phyloP scores from a whole-genome alignment of 2,888 invertebrate species.

The Tortrix viridana region DNA sequence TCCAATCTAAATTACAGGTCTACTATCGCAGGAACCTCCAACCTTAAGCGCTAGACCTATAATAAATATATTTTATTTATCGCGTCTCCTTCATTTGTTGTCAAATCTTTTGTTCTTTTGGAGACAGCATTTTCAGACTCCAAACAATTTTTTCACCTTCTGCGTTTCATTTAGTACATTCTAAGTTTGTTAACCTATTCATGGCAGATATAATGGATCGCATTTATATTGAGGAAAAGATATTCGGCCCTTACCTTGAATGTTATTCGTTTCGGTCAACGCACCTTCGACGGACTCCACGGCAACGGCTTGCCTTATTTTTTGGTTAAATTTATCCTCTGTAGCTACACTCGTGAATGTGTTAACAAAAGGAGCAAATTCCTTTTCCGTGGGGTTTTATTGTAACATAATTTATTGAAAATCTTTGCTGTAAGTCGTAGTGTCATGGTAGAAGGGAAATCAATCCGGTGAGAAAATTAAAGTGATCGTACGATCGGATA shows the following conservation, averaged over 20 bases:
- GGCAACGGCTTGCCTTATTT: slow-evolving; percentile 11
- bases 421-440: too few species aligned
- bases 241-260: slow-evolving; percentile 62
- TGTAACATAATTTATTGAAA: too few species aligned
- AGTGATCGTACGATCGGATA: slow-evolving; percentile 31
- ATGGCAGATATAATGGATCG: slow-evolving; percentile 37
- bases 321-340: slow-evolving; percentile 10
- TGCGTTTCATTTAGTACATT: slow-evolving; percentile 3
- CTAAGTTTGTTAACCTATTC: slow-evolving; percentile 11
- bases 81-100: too few species aligned
- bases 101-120: too few species aligned
- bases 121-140: too few species aligned
- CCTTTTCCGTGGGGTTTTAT: too few species aligned
- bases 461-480: slow-evolving; percentile 47
- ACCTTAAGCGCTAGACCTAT: too few species aligned
- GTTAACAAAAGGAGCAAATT: too few species aligned
- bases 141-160: not conserved
- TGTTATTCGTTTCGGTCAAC: slow-evolving; percentile 59
- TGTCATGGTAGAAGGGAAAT: too few species aligned
- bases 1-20: too few species aligned
- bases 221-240: slow-evolving; percentile 40
- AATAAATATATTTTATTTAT: too few species aligned
- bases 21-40: too few species aligned
- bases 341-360: not conserved
- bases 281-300: slow-evolving; percentile 46